These are phyloP conservation scores for Ceratothoa steindachneri DNA, from an alignment of 2,888 invertebrate species.

Conservation along the genomic window DNA sequence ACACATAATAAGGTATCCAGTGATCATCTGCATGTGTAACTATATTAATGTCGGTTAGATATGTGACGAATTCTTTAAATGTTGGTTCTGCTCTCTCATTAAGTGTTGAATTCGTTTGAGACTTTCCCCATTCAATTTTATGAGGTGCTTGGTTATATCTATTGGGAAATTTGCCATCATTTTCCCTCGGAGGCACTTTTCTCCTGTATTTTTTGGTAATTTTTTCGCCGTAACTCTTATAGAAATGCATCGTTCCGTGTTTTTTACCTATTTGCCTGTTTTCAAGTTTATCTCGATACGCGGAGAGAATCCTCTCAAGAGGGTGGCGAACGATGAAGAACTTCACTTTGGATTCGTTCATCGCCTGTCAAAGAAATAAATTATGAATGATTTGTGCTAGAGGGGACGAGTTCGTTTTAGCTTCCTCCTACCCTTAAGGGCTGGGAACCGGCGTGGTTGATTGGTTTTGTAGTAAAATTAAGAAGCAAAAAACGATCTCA, in stretches of 20 bases:
- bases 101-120: not conserved
- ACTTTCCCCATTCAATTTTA: conserved; percentile 5
- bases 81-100: conserved; percentile 56
- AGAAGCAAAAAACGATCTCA: too few relatives aligned
- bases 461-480: not conserved
- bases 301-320: conserved; percentile 60
- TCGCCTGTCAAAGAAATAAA: not conserved
- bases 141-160: conserved; percentile 17
- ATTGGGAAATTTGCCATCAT: conserved; percentile 15
- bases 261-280: conserved; percentile 53
- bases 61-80: conserved; percentile 59
- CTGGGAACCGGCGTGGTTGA: not conserved
- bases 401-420: not conserved
- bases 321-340: conserved; percentile 61
- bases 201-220: conserved; percentile 57
- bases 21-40: conserved; percentile 58
- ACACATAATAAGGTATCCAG: conserved; percentile 60
- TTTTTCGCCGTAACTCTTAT: conserved; percentile 55
- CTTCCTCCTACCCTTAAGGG: not conserved
- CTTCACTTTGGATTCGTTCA: conserved; percentile 23
- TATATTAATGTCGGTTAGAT: conserved; percentile 55
- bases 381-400: too few relatives aligned
- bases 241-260: conserved; percentile 58
- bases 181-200: conserved; percentile 32
- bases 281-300: conserved; percentile 64